These are phyloP conservation scores for Mandrillus leucophaeus DNA, from an alignment of 2,113 vertebrate species.

Conservation along the genomic window DNA sequence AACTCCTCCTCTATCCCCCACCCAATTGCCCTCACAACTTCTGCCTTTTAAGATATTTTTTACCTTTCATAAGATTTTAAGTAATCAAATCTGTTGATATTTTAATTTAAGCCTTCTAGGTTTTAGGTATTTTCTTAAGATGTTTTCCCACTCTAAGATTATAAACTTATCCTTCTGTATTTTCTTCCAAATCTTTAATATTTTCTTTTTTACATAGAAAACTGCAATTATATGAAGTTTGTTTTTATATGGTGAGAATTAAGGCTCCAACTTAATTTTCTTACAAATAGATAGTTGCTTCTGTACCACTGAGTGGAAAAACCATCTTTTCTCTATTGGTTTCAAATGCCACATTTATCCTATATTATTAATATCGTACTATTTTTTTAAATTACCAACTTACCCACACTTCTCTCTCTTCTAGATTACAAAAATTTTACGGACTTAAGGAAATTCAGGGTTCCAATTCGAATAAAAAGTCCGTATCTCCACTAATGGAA, in stretches of 20 bases:
- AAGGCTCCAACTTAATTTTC: neutral
- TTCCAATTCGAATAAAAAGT: neutral
- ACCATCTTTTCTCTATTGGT: slow-evolving; percentile 21
- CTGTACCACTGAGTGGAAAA: neutral
- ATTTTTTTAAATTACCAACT: slow-evolving; percentile 17
- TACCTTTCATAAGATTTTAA: neutral
- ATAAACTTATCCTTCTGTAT: neutral
- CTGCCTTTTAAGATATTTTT: neutral
- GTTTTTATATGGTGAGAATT: neutral
- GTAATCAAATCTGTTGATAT: neutral
- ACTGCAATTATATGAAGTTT: neutral
- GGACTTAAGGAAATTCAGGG: neutral
- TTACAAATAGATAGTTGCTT: neutral
- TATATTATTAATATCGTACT: neutral
- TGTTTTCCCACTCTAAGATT: neutral
- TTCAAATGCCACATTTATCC: slow-evolving; percentile 28
- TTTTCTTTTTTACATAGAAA: slow-evolving; percentile 14
- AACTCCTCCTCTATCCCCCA: neutral
- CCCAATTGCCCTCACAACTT: neutral
- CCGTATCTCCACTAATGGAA: neutral
- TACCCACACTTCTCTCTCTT: neutral
- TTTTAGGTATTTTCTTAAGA: neutral
- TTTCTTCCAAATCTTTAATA: neutral
- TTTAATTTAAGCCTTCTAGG: neutral
- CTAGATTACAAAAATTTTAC: neutral